phyloP scores from a whole-genome alignment of 2,113 vertebrate species.

The Megaceryle maxima region DNA sequence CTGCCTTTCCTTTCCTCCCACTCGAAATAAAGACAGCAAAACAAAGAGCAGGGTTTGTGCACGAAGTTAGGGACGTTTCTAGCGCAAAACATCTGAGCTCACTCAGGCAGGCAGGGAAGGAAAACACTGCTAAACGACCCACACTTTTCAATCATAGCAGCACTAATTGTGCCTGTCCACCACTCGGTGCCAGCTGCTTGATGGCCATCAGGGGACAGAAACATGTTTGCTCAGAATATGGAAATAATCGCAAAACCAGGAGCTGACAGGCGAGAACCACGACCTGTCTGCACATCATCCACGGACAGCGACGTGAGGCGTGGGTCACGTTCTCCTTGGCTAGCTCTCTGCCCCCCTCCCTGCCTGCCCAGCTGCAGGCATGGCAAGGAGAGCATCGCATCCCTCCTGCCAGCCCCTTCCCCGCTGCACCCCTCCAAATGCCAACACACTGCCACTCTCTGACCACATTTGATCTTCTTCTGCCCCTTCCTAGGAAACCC shows the following conservation, averaged over 20 bases:
- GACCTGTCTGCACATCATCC: neutral
- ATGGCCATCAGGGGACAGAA: neutral
- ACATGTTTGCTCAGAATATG: neutral
- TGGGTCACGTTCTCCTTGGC: neutral
- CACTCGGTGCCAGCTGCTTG: neutral
- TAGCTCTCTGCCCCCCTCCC: neutral
- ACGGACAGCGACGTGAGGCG: neutral
- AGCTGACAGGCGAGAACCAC: rapidly evolving
- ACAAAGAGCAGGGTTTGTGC: neutral
- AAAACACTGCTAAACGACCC: neutral
- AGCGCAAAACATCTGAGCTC: neutral
- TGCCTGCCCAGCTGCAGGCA: neutral
- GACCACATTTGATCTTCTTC: neutral
- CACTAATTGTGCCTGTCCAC: neutral
- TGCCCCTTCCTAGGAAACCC: neutral
- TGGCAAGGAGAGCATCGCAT: neutral
- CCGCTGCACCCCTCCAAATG: neutral
- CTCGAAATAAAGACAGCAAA: neutral
- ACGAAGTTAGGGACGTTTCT: neutral
- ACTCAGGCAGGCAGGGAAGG: neutral
- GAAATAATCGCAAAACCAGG: neutral
- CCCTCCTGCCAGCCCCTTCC: neutral
- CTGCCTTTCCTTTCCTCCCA: neutral
- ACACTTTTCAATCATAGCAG: neutral
- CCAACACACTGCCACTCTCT: rapidly evolving